Evolutionary conservation across 2,888 invertebrate species (phyloP).

Genomic region (Zaprionus lineosus): DNA sequence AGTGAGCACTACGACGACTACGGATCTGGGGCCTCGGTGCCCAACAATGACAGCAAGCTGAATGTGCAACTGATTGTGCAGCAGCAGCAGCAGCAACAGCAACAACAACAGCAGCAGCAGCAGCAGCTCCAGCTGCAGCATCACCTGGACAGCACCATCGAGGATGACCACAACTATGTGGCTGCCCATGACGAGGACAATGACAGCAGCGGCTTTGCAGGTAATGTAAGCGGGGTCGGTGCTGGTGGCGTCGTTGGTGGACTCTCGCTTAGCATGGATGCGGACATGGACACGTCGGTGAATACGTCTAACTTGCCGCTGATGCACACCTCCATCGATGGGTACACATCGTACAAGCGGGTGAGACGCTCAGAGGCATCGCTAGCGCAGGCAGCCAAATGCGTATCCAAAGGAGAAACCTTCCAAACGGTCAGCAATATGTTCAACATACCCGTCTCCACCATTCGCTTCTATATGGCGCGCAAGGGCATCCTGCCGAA

Average conservation of each 20-base stretch:
- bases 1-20: constrained; percentile 75
- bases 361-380: constrained; percentile 90
- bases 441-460: constrained; percentile 94
- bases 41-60: constrained; percentile 31
- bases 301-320: constrained; percentile 57
- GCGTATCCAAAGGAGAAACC: constrained; percentile 93
- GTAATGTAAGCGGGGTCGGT: constrained; percentile 16
- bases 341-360: constrained; percentile 82
- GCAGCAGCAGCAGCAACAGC: constrained; percentile 26
- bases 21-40: not conserved
- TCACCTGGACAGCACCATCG: constrained; percentile 72
- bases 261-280: constrained; percentile 61
- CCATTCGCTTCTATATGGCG: constrained; percentile 94
- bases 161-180: constrained; percentile 80
- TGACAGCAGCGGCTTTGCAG: constrained; percentile 68
- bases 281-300: constrained; percentile 72
- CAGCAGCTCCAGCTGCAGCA: constrained; percentile 37
- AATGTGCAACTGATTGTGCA: constrained; percentile 31
- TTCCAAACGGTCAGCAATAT: constrained; percentile 94
- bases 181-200: constrained; percentile 79
- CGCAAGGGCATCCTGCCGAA: constrained; percentile 91
- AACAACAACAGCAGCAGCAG: constrained; percentile 32
- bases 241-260: constrained; percentile 23
- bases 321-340: constrained; percentile 63
- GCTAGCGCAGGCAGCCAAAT: constrained; percentile 91